Percentiles rank a stretch among this genome's conserved stretches.
Conservation (phyloP, 2,797 vertebrate genomes). For the Alcedo quadribrachys region DNA sequence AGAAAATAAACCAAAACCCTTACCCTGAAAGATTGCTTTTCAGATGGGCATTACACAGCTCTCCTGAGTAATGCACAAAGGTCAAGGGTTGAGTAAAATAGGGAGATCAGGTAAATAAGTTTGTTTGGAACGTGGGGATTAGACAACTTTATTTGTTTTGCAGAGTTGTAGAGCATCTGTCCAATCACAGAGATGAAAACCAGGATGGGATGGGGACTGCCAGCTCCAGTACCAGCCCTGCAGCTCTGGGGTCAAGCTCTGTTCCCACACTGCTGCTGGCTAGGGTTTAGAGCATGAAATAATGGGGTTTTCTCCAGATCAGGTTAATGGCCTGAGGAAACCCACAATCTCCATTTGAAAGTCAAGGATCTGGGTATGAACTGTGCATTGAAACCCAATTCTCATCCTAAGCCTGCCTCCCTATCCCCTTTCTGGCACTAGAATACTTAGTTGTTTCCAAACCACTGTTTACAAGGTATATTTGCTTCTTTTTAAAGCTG, state of each 20-base stretch:
- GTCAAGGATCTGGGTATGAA: accelerated
- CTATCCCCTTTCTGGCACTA: background rate
- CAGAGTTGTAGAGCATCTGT: background rate
- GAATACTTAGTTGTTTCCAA: background rate
- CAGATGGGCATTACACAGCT: background rate
- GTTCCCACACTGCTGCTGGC: background rate
- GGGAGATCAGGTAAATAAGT: background rate
- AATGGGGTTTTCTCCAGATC: background rate
- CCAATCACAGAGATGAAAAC: background rate
- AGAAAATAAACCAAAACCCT: background rate
- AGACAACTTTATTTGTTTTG: background rate
- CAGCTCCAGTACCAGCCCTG: background rate
- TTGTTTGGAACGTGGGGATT: background rate
- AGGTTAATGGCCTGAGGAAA: background rate
- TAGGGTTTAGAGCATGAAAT: background rate
- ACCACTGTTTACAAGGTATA: background rate
- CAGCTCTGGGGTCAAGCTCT: background rate
- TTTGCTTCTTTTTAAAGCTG: background rate
- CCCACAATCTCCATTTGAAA: background rate
- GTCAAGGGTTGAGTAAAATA: background rate
- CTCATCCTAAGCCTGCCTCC: background rate
- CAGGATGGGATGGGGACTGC: background rate
- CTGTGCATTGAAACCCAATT: accelerated
- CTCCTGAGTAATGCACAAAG: background rate
- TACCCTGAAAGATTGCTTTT: background rate